Evolutionary conservation across 92 coral and sea anemone species (phyloP), one percentile per base, ranked within the genome.

Genomic region (Galaxea fascicularis): DNA sequence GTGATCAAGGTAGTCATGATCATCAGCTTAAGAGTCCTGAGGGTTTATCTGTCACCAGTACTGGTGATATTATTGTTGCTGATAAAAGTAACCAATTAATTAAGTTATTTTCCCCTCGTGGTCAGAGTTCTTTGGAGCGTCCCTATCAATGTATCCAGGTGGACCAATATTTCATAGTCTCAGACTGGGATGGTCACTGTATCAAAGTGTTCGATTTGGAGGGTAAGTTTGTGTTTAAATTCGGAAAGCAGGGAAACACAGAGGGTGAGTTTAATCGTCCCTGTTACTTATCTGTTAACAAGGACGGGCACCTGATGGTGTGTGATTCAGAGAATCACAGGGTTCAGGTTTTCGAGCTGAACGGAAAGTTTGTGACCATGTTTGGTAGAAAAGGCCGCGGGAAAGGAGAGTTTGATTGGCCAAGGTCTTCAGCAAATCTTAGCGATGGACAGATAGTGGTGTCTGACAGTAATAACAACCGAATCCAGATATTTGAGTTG

Each of bases 371-470:
- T 31, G 87, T 82, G 67, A 58, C 71, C 39, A 69, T 70, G 63
- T 82, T 82, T 25, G 87, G 87, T 20, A 74, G 56, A 30, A 70
- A 54, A 78, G 87, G 87, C 14, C 71, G 44, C 49, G 78, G 16
- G 4, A 77, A 54, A 28, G 87, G 87, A n/a, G 78, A 82, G 71
- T 59, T 82, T n/a, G 54, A 69, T 17, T 82, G 87, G 87, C 87
- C 87, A 60, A 79, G 57, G 17, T 77, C 70, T 51, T 70, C 72
- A 31, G 64, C 71, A 20, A 71, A 69, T 59, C 59, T 71, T 70
- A 67, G 74, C 47, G 87, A 82, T 44, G 79, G 79, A 71, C 56
- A 60, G 18, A 69, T 82, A 17, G 46, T 82, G 18, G 80, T 82
- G 24, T 53, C 70, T 70, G 87, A 82, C 58, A 25, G 59, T 56